Base-by-base conservation (phyloP, 2,797 vertebrate genomes). In the Urosaurus nigricauda region DNA sequence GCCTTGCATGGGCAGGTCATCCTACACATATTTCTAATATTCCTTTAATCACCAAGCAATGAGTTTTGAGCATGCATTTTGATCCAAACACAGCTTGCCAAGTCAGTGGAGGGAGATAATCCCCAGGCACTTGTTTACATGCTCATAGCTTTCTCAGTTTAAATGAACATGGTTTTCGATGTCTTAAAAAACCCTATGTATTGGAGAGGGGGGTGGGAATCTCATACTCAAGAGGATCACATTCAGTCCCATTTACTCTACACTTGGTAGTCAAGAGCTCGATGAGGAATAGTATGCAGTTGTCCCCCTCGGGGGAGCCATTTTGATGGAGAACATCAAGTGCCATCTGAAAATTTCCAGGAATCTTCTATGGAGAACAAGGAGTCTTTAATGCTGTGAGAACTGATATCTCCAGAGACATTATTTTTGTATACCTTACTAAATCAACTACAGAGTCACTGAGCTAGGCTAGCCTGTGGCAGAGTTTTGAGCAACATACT, bases 401-500 rank as follows among this genome's bases (percentile, higher is more conserved):
- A 86, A 82, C 26, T 81, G 53, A 43, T n/a, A 83, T 56, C 58
- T 7, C 75, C 37, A 75, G 7, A 56, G 12, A 77, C 26, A 75
- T 56, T 40, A 74, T 68, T 86, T 81, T 82, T 77, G 37, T 40
- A 32, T 40, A 40, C 43, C 21, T 17, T 37, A 74, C 47, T 68
- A 86, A 86, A 77, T 75, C n/a, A 68, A 37, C 29, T 26, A 82
- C 43, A 77, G 24, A 79, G 86, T 51, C 56, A 63, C 77, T 68
- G 77, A 56, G 17, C 51, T 71, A 56, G 83, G 53, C 75, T 89
- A 79, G 63, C 29, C 68, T 56, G 43, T 84, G 83, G 83, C 78
- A 63, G n/a, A 37, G n/a, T 88, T 77, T 80, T 78, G 58, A 87
- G 88, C 5, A 83, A 79, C 74, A 70, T 85, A 40, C 58, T 14